Evolutionary conservation across 2,113 vertebrate genomes (phyloP), one percentile per base, ranked within the genome.

Genomic region (Rhombomys opimus): DNA sequence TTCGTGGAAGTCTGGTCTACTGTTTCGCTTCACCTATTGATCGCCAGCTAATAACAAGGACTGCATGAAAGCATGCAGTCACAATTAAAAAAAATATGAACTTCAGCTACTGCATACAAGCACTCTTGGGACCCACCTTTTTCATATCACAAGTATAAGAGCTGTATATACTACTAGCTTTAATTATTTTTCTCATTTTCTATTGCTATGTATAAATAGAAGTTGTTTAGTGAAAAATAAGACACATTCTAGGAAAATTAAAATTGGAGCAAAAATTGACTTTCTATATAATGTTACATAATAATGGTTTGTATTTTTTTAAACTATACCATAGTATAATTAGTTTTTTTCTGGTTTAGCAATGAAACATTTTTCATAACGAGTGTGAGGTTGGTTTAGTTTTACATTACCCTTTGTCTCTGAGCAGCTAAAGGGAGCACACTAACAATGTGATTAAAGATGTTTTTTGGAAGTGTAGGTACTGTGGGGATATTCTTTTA

Each of bases 301-400:
- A 96, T 57, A 96, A 75, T 94, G 35, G 89, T 97, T 94, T 97
- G 89, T 92, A 95, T 5, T 0, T 95, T 89, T 97, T 98, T 96
- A 86, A 97, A 94, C 97, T 93, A 91, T 85, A 97, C 97, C 95
- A 89, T 61, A 90, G 52, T 90, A 93, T 95, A 94, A 27, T 41
- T 87, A 87, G 23, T 11, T 57, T 76, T 75, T 65, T 89, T 78
- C 87, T 95, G 84, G 95, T 95, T 96, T 97, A 95, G 88, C 93
- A 97, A 96, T 88, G 91, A 97, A 82, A 90, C 17, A 76, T 94
- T 95, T 97, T 97, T 95, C 76, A 92, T 52, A 77, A 73, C 89
- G 95, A 78, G 15, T 90, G 32, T 80, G 68, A 89, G 91, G 89
- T 23, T 95, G 72, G 52, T 88, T 97, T 97, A 75, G 95, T 90